Evolutionary conservation across 2,888 invertebrate genomes (phyloP), one percentile per base, ranked within the genome.

Genomic region (Apamea anceps): DNA sequence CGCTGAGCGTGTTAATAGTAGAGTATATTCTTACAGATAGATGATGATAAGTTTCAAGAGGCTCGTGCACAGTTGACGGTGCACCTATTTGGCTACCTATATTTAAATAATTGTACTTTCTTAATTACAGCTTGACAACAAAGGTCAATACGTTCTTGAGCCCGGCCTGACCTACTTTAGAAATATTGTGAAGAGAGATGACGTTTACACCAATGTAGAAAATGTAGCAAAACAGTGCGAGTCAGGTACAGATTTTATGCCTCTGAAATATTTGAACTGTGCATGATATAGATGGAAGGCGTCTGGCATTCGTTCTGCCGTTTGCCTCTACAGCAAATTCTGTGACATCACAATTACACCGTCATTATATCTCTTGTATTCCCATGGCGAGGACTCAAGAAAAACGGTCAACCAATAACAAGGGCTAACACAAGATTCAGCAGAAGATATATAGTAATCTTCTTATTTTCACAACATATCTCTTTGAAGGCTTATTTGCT

Each of bases 121-220:
- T n/a, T 15, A 57, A 48, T 82, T 76, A 63, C 77, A 80, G 80
- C 65, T 80, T 18, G n/a, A 80, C 66, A 8, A 32, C 2, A 42
- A 66, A 1, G 80, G 77, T 5, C 48, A 6, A 18, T 80, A 76
- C n/a, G 57, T 32, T 83, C 21, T 83, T 28, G 48, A 60, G 2
- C 48, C 57, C 2, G 77, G 77, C 13, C 57, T 80, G 48, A 13
- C 25, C 7, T n/a, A 51, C n/a, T 1, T 51, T 8, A 83, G 65
- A 77, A 60, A n/a, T 0, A 18, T 77, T 32, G 28, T 80, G 7
- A n/a, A 45, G 25, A 83, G 12, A 21, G 77, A 84, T 84, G 54
- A 51, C 62, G 0, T 21, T 15, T 60, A 80, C 42, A n/a, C n/a
- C 8, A 7, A 51, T 25, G 2, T 80, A 15, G 77, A 57, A 60